Percentiles rank a stretch among this genome's conserved stretches.
Conservation (phyloP, 2,797 vertebrate species). For the Cygnus olor region DNA sequence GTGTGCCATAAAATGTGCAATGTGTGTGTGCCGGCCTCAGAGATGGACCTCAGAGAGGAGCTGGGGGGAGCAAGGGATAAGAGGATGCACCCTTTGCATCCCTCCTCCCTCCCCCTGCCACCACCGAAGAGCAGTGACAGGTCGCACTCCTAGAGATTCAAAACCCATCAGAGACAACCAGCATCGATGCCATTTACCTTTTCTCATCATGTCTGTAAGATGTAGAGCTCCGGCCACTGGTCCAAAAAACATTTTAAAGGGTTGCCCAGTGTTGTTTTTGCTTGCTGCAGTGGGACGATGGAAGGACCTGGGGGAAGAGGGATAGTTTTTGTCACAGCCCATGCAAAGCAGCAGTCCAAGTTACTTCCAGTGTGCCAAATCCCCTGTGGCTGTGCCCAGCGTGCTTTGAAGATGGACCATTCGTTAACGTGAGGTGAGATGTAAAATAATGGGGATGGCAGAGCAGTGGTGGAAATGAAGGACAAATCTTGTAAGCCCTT, state of each 20-base stretch:
- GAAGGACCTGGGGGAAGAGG: slow-evolving; percentile 84
- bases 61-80: rapidly evolving
- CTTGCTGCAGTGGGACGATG: slow-evolving; percentile 79
- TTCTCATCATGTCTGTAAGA: slow-evolving; percentile 85
- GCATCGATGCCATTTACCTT: slow-evolving; percentile 81
- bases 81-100: neutral
- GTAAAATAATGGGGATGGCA: slow-evolving; percentile 25
- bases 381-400: neutral
- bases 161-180: neutral
- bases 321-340: slow-evolving; percentile 62
- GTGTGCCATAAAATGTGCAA: neutral
- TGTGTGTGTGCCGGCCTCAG: neutral
- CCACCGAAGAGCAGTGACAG: neutral
- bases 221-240: slow-evolving; percentile 87
- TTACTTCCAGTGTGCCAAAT: neutral
- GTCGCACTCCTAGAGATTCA: neutral
- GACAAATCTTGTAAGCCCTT: neutral
- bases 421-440: neutral
- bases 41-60: neutral
- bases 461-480: neutral
- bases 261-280: slow-evolving; percentile 74
- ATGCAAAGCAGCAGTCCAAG: neutral
- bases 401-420: neutral
- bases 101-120: neutral
- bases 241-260: slow-evolving; percentile 95